Conservation (phyloP, 2,113 vertebrate genomes). For the Rhinopomastus cyanomelas region DNA sequence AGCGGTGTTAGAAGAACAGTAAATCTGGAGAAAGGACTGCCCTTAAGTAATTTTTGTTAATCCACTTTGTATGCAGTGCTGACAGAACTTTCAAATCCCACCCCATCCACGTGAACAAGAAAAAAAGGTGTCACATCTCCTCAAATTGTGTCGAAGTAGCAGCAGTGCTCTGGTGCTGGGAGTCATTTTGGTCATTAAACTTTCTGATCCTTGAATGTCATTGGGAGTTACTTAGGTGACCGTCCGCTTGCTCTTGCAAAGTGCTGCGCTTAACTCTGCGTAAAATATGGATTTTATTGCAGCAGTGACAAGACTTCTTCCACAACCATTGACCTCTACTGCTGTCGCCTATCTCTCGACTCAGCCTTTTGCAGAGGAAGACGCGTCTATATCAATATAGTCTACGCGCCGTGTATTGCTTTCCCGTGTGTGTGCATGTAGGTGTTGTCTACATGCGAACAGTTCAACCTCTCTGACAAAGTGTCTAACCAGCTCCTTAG, state of each 20-base stretch:
- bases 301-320: slow-evolving; percentile 65
- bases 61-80: background rate
- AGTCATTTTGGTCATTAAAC: slow-evolving; percentile 63
- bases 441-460: background rate
- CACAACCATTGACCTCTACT: slow-evolving; percentile 59
- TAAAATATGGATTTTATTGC: slow-evolving; percentile 84
- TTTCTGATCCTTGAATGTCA: slow-evolving; percentile 69
- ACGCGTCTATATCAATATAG: background rate
- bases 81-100: slow-evolving; percentile 23
- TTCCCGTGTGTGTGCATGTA: background rate
- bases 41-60: background rate
- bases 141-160: background rate
- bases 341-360: slow-evolving; percentile 29
- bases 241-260: slow-evolving; percentile 41
- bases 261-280: slow-evolving; percentile 67
- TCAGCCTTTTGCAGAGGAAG: slow-evolving; percentile 37
- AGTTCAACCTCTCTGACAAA: background rate
- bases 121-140: background rate
- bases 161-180: background rate
- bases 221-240: slow-evolving; percentile 54
- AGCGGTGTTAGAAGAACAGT: background rate
- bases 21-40: background rate
- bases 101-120: background rate
- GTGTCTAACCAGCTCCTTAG: background rate
- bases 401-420: background rate